These are phyloP conservation scores for Poeciliopsis retropinna DNA, from an alignment of 2,113 vertebrate species.

Conservation along the genomic window DNA sequence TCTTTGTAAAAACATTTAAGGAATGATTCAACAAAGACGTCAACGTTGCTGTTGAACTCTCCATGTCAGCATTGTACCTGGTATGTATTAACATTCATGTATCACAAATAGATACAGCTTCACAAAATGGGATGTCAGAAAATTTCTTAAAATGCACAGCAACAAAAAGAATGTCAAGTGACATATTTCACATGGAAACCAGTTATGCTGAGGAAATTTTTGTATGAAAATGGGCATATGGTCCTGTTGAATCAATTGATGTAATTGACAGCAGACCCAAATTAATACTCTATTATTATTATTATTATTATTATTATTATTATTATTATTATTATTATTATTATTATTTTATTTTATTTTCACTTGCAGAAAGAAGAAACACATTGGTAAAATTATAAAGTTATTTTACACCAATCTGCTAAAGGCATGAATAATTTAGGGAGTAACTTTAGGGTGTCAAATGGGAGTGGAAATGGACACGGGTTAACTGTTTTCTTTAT, in stretches of 20 bases:
- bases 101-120: not conserved
- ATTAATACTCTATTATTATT: too few relatives aligned
- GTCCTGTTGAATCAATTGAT: not conserved
- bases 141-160: not conserved
- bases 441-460: too few relatives aligned
- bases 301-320: too few relatives aligned
- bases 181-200: not conserved
- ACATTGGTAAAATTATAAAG: too few relatives aligned
- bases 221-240: not conserved
- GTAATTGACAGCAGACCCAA: not conserved
- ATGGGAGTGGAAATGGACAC: too few relatives aligned
- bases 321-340: too few relatives aligned
- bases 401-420: too few relatives aligned
- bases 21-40: slow-evolving; percentile 12
- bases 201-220: not conserved
- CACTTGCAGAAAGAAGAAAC: too few relatives aligned
- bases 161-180: not conserved
- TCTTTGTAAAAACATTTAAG: not conserved
- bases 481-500: too few relatives aligned
- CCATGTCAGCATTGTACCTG: not conserved
- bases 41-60: slow-evolving; percentile 1
- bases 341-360: too few relatives aligned
- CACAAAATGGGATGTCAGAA: not conserved
- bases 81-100: not conserved
- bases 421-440: too few relatives aligned